Base-by-base conservation (phyloP, 2,797 vertebrate species). In the Danio albolineatus region DNA sequence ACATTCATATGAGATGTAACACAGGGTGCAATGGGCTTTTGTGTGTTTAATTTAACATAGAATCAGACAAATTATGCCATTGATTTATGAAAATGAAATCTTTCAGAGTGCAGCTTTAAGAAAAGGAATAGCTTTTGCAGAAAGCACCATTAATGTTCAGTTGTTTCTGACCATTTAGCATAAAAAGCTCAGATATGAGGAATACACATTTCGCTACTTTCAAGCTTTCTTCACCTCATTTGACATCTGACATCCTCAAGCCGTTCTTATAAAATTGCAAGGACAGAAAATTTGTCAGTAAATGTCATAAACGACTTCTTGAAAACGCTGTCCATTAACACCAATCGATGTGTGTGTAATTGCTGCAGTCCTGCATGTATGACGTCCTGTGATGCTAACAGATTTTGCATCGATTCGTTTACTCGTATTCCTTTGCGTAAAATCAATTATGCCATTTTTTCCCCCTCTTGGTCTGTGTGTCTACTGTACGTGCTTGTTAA, bases 391-490 rank as follows among this genome's bases (percentile, higher is more conserved):
- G 44, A 64, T 73, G 72, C 72, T 83, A 83, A 83, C 62, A 90
- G 86, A 88, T 89, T 90, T 28, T n/a, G 83, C 90, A 94, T 94
- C 89, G 92, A 94, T 93, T 91, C 86, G 89, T 90, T 90, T 93
- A 91, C 85, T 91, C 89, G 82, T 90, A 88, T 90, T 89, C 90
- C 91, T 92, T 85, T 70, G 89, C 75, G 90, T 89, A 80, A 92
- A 92, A 94, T 94, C 93, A 86, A 94, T 94, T 88, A 87, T 93
- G 92, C 90, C 91, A 91, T 94, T 94, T 94, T 88, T 89, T 90
- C 28, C n/a, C 28, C 84, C 86, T 89, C 88, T 89, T 87, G 91
- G 43, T 60, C 71, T 54, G 57, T 90, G 90, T 83, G 86, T 28
- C 28, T 28, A 28, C 28, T 28, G 28, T 28, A 3, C 83, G 85